phyloP scores from a whole-genome alignment of 2,888 invertebrate genomes.

The Cabera pusaria region DNA sequence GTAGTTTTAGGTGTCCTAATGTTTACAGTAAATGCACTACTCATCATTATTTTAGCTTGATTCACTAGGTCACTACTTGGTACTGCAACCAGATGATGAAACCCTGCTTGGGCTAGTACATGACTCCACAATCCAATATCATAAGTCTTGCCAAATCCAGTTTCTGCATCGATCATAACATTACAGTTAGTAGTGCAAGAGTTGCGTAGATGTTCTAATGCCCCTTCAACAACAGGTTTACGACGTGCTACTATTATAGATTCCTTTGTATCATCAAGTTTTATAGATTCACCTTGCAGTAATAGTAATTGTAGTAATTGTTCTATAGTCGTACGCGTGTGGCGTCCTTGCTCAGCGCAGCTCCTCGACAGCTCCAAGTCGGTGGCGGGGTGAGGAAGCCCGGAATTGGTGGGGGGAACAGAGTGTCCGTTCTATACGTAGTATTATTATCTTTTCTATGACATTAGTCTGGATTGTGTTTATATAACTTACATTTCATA shows the following conservation, averaged over 20 bases:
- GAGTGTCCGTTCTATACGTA: no score
- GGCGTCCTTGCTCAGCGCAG: no score
- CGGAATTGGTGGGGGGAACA: no score
- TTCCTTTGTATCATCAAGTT: neutral
- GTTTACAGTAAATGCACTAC: neutral
- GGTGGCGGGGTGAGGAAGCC: no score
- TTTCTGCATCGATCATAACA: neutral
- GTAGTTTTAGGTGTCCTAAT: neutral
- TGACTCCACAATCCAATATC: neutral
- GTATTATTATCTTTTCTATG: no score
- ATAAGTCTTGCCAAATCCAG: neutral
- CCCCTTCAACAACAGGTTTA: neutral
- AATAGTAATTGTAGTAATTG: no score
- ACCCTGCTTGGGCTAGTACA: neutral
- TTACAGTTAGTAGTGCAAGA: neutral
- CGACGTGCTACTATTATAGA: neutral
- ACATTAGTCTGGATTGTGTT: no score
- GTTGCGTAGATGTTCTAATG: neutral
- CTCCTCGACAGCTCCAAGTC: no score
- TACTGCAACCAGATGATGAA: neutral
- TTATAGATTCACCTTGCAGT: neutral
- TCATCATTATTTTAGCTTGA: neutral
- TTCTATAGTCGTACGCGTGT: no score
- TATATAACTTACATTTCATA: neutral
- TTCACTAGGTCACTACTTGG: neutral